Conservation (phyloP, 2,797 vertebrate species). For the Anisognathus igniventris region DNA sequence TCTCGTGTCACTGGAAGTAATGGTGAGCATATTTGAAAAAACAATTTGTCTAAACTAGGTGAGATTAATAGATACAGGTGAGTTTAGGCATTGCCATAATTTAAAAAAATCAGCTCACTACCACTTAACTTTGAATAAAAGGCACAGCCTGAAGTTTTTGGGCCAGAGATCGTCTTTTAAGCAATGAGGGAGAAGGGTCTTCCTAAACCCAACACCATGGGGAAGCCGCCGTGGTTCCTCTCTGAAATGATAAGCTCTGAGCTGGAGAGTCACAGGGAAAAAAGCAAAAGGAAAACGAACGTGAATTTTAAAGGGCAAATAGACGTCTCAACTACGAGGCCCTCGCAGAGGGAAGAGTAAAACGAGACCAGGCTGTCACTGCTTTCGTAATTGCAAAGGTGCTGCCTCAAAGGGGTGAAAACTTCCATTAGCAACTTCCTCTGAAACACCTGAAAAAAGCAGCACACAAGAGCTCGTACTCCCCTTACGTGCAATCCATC, state of each 20-base stretch:
- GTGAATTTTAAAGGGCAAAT: neutral
- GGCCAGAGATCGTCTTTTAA: neutral
- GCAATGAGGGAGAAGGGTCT: neutral
- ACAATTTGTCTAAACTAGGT: neutral
- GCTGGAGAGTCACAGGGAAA: neutral
- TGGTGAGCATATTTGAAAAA: neutral
- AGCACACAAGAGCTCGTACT: neutral
- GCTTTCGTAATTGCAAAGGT: neutral
- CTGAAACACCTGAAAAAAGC: neutral
- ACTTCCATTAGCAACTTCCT: neutral
- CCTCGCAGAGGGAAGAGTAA: neutral
- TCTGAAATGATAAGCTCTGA: neutral
- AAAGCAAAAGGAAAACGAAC: neutral
- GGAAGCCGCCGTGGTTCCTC: rapidly evolving
- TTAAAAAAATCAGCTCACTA: neutral
- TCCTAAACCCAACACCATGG: neutral
- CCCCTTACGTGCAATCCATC: rapidly evolving
- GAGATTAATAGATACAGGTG: neutral
- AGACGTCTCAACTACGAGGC: neutral
- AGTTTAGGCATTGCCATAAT: neutral
- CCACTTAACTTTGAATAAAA: neutral
- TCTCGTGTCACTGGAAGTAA: neutral
- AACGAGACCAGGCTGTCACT: neutral
- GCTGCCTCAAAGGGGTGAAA: neutral
- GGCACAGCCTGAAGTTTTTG: neutral